A percentile compares a stretch with the other conserved stretches of the same genome.
These are phyloP conservation scores for Leptopilina myrica DNA, from an alignment of 2,888 invertebrate species.

Conservation along the genomic window DNA sequence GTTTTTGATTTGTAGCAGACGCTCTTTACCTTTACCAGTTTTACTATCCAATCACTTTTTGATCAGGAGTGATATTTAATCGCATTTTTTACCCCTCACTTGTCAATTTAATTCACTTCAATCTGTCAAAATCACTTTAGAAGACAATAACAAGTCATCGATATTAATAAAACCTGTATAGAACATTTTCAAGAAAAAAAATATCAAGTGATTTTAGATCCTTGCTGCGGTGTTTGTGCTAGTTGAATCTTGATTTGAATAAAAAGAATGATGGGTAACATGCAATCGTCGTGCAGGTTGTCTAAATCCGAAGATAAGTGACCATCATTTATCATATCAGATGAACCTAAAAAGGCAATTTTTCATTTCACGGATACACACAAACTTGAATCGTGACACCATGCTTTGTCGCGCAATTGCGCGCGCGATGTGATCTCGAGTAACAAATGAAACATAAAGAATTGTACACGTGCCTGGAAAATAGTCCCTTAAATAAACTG, in stretches of 20 bases:
- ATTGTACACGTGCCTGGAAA: slow-evolving; percentile 27
- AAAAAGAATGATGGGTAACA: not conserved
- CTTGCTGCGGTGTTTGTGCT: not conserved
- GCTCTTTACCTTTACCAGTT: not conserved
- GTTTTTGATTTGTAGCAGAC: slow-evolving; percentile 7
- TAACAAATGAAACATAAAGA: slow-evolving; percentile 55
- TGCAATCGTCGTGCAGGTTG: not conserved
- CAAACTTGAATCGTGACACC: slow-evolving; percentile 48
- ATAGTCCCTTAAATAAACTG: slow-evolving; percentile 11
- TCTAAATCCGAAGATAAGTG: not conserved
- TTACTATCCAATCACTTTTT: not conserved
- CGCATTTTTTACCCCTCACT: no score
- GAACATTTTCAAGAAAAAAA: not conserved
- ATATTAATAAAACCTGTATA: no score
- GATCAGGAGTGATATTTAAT: not conserved
- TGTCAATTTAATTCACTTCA: no score
- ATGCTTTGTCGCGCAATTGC: slow-evolving; percentile 53
- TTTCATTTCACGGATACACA: slow-evolving; percentile 59
- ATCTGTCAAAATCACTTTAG: no score
- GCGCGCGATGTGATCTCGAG: slow-evolving; percentile 56
- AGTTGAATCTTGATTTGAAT: not conserved
- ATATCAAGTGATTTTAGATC: not conserved
- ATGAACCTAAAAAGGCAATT: slow-evolving; percentile 54
- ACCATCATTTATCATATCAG: slow-evolving; percentile 48
- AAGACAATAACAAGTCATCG: no score